Evolutionary conservation across 2,797 vertebrate species (phyloP), one percentile per base, ranked within the genome.

Genomic region (Meda fulgida): DNA sequence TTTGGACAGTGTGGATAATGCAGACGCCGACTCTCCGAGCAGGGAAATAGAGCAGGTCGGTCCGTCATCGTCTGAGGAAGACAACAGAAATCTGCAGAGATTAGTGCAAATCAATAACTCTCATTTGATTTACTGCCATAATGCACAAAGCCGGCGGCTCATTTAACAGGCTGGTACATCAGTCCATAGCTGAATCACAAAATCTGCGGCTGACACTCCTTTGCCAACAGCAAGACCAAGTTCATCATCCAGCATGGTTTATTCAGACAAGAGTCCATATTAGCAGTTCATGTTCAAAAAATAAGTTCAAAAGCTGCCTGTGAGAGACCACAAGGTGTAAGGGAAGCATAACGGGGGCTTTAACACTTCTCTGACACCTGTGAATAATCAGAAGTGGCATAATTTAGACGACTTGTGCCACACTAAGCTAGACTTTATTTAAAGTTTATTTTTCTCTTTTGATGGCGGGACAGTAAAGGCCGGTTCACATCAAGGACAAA

Each of bases 221-320:
- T 23, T 46, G 78, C 9, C 46, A 26, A 51, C 43, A 67, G 71
- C 72, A 70, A 34, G 26, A 72, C 60, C 78, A 58, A 31, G n/a
- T 48, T 46, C 84, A 83, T 80, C 46, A 84, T 34, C 84, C 53
- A 60, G 13, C 34, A 23, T 66, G 10, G 40, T 58, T 19, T 60
- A 60, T 38, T 26, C 46, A 72, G 77, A 78, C 21, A 72, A 43
- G 36, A 21, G 14, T 46, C 66, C 34, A 38, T 1, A n/a, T 78
- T 78, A 85, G 78, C 72, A 40, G 77, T 93, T 91, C 92, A 90
- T 88, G 91, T 92, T 90, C 82, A 90, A 88, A 93, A 91, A 95
- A 94, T 90, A 14, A 93, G 92, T 90, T 89, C 90, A 88, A 88
- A 89, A 89, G 73, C 89, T 92, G 90, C 92, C 92, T 90, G 89